Evolutionary conservation across 2,113 vertebrate species (phyloP), one percentile per base, ranked within the genome.

Genomic region (Hypocryptadius cinnamomeus): DNA sequence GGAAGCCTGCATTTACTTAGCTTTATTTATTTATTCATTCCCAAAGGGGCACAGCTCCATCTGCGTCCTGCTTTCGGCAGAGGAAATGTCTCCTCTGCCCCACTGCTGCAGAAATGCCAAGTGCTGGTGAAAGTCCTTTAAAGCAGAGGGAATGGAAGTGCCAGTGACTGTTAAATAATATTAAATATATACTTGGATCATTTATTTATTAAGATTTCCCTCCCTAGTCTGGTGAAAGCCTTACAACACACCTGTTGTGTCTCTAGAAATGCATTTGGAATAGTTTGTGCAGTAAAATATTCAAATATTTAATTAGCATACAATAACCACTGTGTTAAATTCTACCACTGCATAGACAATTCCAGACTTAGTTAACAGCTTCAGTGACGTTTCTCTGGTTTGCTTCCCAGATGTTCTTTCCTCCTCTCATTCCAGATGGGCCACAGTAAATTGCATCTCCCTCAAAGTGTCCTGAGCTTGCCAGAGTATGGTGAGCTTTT

Each of bases 231-330:
- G 79, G 78, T 91, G 64, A 87, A 96, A 92, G 42, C 63, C 87
- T 91, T 78, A 77, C 87, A 64, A 56, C 66, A 37, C 94, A 96
- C 89, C 90, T 93, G 74, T 45, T 90, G 70, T 33, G 45, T 94
- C 96, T 79, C 76, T 79, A 64, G 80, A 90, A 97, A 97, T 89
- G 83, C 85, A 66, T 85, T 93, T 97, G 94, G 92, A 96, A 85
- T 94, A 95, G 96, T 97, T 86, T 61, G 25, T 84, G 96, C 54
- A 85, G 92, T 98, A 97, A 97, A 98, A 97, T 97, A 97, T 96
- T 97, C 97, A 97, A 60, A 82, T 81, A 85, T 96, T 97, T 90
- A 96, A 97, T 97, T 97, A 97, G 92, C 97, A 96, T 92, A 93
- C 92, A 96, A 37, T 96, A 97, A 96, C 82, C 92, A 68, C 86